These are phyloP conservation scores for Cephus runcator DNA, from an alignment of 2,888 invertebrate genomes.

Conservation along the genomic window DNA sequence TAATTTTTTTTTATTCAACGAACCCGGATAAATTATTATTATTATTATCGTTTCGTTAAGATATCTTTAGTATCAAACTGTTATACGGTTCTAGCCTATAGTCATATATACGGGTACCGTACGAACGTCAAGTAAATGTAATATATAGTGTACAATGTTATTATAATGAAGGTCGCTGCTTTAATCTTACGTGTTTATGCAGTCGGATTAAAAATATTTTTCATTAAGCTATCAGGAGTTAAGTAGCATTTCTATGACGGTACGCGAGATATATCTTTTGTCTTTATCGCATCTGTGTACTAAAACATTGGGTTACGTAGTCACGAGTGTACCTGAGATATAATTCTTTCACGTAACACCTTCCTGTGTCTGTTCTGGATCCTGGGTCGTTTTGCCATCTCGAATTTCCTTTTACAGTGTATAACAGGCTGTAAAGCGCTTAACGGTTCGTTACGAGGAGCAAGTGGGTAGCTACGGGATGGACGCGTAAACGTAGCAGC, in stretches of 20 bases:
- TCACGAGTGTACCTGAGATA: not conserved
- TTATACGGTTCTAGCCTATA: not conserved
- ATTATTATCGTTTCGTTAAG: not conserved
- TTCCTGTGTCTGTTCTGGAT: not conserved
- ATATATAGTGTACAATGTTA: not conserved
- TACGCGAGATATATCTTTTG: not conserved
- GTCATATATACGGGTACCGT: not conserved
- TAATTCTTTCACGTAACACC: not conserved
- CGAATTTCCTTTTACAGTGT: conserved; percentile 32
- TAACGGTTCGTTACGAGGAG: conserved; percentile 45
- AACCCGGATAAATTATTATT: too few species aligned
- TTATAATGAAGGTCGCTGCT: not conserved
- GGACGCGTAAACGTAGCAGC: not conserved
- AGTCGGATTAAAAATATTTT: not conserved
- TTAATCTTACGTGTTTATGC: not conserved
- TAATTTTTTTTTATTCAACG: not conserved
- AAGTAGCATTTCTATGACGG: not conserved
- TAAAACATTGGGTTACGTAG: not conserved
- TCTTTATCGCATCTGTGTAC: not conserved
- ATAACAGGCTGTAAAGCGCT: conserved; percentile 44
- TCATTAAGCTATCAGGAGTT: not conserved
- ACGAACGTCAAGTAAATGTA: not conserved
- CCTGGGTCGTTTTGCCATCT: not conserved
- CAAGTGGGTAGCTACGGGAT: conserved; percentile 9
- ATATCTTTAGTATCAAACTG: not conserved